Base-by-base conservation (phyloP, 2,888 invertebrate species). In the Boloria selene region DNA sequence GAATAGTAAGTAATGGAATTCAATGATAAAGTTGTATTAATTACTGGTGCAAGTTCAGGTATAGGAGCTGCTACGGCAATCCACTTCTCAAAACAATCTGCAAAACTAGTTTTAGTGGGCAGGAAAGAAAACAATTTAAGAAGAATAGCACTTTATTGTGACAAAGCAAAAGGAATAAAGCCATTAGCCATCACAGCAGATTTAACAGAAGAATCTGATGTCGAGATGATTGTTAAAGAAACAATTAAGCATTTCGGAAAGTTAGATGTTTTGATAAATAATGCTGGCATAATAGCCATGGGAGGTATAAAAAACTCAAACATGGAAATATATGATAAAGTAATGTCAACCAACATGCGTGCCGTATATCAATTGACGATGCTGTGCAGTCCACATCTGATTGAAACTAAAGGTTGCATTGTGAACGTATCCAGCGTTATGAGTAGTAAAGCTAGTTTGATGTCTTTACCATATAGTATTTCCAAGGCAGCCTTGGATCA, bases 401-500 rank as follows among this genome's bases (percentile, higher is more conserved):
- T 96, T 13, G 88, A 94, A 81, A 94, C 94, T 0, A 96, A 97
- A 85, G 98, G 98, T 18, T 96, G 94, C 73, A 95, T 98, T 73
- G 96, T 99, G 0, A 99, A 98, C 82, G 95, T 98, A 0, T 98
- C 98, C 5, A 98, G 98, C 82, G 96, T 98, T 3, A 95, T 95
- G 73, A 97, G 98, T 18, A 73, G 93, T 78, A 85, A 95, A 93
- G 75, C 86, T 0, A 87, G 81, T 65, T 94, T 97, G 0, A 95
- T 95, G 72, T 94, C 97, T 1, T 84, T 98, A 62, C 95, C 97
- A 0, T 99, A 99, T 85, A 95, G 95, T 76, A 94, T 98, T 88
- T 97, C 98, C 1, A 99, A 99, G 88, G 94, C 97, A 13, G 98
- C 98, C 0, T 86, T 99, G 5, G 98, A 99, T 88, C 98, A 99